Percentiles rank a stretch among this genome's conserved stretches.
These are phyloP conservation scores for Hemaris fuciformis DNA, from an alignment of 2,888 invertebrate genomes.

Conservation along the genomic window DNA sequence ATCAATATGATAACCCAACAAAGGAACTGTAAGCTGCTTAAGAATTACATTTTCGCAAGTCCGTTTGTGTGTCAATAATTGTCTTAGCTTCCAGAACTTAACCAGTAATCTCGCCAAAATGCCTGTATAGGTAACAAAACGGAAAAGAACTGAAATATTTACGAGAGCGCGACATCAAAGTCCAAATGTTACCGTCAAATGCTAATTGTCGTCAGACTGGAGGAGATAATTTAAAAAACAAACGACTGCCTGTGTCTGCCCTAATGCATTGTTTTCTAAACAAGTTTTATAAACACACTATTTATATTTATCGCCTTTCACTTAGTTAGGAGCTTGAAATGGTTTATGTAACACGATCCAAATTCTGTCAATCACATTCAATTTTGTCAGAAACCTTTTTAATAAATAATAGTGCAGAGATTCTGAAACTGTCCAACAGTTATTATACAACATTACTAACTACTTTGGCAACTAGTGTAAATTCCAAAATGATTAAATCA, in stretches of 20 bases:
- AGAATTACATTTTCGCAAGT: no score
- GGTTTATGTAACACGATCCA: not conserved
- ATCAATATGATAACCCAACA: no score
- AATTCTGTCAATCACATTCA: not conserved
- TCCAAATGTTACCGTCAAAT: slow-evolving; percentile 1
- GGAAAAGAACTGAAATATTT: not conserved
- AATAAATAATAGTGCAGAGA: no score
- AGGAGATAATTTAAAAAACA: slow-evolving; percentile 24
- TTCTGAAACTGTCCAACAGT: no score
- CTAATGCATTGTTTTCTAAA: slow-evolving; percentile 74
- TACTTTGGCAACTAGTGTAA: no score
- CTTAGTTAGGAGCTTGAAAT: slow-evolving; percentile 3
- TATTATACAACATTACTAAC: no score
- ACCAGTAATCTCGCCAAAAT: no score
- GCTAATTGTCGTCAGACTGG: not conserved
- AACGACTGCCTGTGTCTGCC: slow-evolving; percentile 38
- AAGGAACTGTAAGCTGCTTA: no score
- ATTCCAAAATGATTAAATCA: no score
- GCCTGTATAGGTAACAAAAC: not conserved
- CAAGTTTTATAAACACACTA: slow-evolving; percentile 46
- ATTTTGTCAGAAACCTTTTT: not conserved
- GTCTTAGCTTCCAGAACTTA: no score
- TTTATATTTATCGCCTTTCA: slow-evolving; percentile 20
- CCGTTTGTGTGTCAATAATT: no score
- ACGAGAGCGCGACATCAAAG: slow-evolving; percentile 6